Evolutionary conservation across 2,113 vertebrate genomes (phyloP).

Genomic region (Corvus hawaiiensis): DNA sequence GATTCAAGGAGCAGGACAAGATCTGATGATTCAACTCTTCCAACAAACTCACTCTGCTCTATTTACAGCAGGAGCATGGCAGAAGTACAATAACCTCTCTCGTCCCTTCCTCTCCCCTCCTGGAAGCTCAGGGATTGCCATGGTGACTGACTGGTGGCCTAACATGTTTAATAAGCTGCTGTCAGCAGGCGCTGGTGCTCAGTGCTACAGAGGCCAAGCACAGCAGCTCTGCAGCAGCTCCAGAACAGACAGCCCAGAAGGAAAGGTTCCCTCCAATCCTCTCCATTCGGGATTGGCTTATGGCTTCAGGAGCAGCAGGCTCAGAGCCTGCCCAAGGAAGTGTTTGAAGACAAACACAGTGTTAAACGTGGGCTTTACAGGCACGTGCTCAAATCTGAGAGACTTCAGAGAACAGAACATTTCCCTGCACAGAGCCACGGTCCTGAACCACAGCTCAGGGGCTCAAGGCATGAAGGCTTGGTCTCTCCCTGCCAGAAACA

Average conservation of each 20-base stretch:
- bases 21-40: not conserved
- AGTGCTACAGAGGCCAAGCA: not conserved
- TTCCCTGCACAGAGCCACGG: not conserved
- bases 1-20: not conserved
- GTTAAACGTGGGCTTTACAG: not conserved
- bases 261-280: not conserved
- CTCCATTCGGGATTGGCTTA: not conserved
- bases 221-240: not conserved
- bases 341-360: not conserved
- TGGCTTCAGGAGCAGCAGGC: not conserved
- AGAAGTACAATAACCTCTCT: not conserved
- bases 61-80: not conserved
- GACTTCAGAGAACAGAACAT: not conserved
- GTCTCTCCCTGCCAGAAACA: not conserved
- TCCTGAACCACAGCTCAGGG: not conserved
- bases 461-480: accelerated
- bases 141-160: not conserved
- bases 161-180: not conserved
- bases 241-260: not conserved
- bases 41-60: not conserved
- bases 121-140: not conserved
- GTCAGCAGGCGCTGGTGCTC: not conserved
- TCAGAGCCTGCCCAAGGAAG: not conserved
- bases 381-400: not conserved
- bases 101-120: not conserved